Percentiles rank a stretch among this genome's conserved stretches.
phyloP scores from a whole-genome alignment of 1,140 invertebrate genomes.

The Drosophila neocordata region DNA sequence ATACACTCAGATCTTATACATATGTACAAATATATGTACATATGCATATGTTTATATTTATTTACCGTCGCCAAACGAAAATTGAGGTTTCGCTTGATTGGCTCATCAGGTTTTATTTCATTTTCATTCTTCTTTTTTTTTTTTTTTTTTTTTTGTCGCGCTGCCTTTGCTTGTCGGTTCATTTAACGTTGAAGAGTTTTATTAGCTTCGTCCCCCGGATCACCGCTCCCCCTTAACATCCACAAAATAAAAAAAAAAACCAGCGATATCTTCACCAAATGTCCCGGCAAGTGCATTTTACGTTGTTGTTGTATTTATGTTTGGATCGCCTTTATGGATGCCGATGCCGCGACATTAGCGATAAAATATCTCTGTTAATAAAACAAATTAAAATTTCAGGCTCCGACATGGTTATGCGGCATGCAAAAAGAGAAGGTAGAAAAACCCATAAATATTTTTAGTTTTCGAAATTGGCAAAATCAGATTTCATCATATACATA shows the following conservation, averaged over 20 bases:
- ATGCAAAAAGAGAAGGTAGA: conserved; percentile 22
- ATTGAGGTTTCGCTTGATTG: conserved; percentile 53
- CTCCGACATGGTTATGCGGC: neutral
- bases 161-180: conserved; percentile 58
- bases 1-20: conserved; percentile 27
- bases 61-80: conserved; percentile 41
- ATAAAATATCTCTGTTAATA: conserved; percentile 78
- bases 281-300: conserved; percentile 66
- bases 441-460: conserved; percentile 51
- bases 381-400: conserved; percentile 65
- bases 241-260: neutral
- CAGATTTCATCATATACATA: neutral
- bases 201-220: conserved; percentile 47
- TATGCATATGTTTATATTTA: conserved; percentile 14
- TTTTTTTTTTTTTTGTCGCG: conserved; percentile 51
- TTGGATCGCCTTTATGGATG: conserved; percentile 51
- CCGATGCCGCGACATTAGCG: conserved; percentile 66
- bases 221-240: conserved; percentile 18
- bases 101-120: conserved; percentile 36
- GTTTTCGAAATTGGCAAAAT: conserved; percentile 20
- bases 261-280: neutral
- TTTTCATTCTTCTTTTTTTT: conserved; percentile 20
- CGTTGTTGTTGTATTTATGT: conserved; percentile 48
- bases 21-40: conserved; percentile 22
- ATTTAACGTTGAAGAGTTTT: conserved; percentile 74